phyloP scores from a whole-genome alignment of 2,113 vertebrate genomes.

The Machaerirhynchus nigripectus region DNA sequence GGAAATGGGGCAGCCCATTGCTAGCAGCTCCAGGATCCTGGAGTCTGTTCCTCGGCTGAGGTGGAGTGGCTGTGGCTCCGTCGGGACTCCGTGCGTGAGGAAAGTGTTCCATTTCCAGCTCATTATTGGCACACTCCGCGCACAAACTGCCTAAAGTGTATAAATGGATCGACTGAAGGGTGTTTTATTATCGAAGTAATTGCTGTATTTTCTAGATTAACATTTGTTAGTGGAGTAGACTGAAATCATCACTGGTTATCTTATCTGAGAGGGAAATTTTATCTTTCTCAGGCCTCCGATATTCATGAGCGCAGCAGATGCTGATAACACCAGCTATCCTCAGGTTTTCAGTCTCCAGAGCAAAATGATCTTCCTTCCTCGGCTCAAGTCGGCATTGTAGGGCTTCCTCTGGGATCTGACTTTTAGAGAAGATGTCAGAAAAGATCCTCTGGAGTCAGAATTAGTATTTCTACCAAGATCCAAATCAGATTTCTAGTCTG shows the following conservation, averaged over 20 bases:
- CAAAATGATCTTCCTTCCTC: neutral
- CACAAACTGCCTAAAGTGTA: neutral
- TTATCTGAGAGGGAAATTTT: neutral
- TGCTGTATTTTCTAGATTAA: neutral
- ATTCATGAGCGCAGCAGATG: neutral
- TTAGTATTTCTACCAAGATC: neutral
- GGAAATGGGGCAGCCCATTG: rapidly evolving
- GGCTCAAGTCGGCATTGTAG: neutral
- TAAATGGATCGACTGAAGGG: neutral
- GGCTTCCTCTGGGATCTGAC: neutral
- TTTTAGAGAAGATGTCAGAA: neutral
- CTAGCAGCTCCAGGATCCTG: neutral
- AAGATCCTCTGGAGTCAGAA: neutral
- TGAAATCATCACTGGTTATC: neutral
- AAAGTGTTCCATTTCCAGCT: neutral
- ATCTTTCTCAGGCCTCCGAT: neutral
- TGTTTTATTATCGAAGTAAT: neutral
- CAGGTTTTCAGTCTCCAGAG: constrained; percentile 23
- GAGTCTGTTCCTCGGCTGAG: neutral
- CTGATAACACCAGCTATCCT: neutral
- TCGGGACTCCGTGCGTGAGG: rapidly evolving
- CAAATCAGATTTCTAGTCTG: neutral
- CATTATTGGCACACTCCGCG: rapidly evolving
- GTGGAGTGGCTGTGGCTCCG: rapidly evolving
- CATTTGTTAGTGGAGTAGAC: neutral